These are phyloP conservation scores for Papilio protenor DNA, from an alignment of 2,888 invertebrate genomes.

Conservation along the genomic window DNA sequence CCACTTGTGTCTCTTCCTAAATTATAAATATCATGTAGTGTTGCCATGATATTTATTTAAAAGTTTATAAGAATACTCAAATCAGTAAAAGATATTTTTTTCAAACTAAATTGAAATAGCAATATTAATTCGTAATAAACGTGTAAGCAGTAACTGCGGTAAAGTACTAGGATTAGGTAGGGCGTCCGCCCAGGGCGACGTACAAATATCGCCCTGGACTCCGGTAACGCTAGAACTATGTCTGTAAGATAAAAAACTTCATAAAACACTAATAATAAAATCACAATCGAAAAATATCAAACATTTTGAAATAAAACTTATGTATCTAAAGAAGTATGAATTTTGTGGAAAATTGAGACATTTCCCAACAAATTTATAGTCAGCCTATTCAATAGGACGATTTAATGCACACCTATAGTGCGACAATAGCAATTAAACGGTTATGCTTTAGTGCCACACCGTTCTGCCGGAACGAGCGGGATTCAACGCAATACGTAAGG, in stretches of 20 bases:
- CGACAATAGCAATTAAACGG: slow-evolving; percentile 30
- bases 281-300: background rate
- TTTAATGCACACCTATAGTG: slow-evolving; percentile 27
- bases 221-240: no score
- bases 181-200: no score
- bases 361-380: background rate
- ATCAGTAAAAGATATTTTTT: no score
- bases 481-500: slow-evolving; percentile 9
- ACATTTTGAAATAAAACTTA: background rate
- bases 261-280: no score
- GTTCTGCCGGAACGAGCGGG: slow-evolving; percentile 22
- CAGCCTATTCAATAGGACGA: slow-evolving; percentile 21
- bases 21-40: slow-evolving; percentile 29
- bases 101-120: no score
- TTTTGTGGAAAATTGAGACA: background rate
- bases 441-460: slow-evolving; percentile 29
- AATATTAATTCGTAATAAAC: no score
- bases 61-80: background rate
- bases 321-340: background rate
- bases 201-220: no score
- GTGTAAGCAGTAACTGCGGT: no score
- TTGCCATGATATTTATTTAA: background rate
- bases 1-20: slow-evolving; percentile 35
- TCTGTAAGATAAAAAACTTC: no score
- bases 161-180: no score